phyloP scores from a whole-genome alignment of 2,113 vertebrate species.

The Cyphomyrus discorhynchus region DNA sequence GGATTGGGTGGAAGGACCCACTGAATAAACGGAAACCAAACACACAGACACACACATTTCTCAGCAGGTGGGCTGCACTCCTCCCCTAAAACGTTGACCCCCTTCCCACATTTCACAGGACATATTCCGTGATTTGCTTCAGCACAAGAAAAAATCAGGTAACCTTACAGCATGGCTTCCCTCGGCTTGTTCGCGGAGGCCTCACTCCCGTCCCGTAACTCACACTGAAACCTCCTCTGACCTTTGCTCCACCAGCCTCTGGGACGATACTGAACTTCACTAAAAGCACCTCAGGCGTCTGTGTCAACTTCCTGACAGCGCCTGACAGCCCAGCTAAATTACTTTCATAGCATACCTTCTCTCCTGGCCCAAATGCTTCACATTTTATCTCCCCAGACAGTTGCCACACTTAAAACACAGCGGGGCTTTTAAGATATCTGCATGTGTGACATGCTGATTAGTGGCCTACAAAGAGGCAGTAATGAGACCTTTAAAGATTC shows the following conservation, averaged over 20 bases:
- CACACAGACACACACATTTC: neutral
- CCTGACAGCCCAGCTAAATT: neutral
- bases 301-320: neutral
- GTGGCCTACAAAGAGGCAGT: neutral
- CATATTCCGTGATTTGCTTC: neutral
- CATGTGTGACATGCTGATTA: neutral
- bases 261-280: neutral
- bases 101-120: neutral
- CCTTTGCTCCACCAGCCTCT: neutral
- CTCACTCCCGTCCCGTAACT: no score
- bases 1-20: neutral
- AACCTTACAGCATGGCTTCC: neutral
- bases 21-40: neutral
- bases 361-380: constrained; percentile 1
- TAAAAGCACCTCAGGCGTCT: neutral
- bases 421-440: neutral
- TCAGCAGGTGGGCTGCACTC: neutral
- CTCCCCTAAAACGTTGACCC: neutral
- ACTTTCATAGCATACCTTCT: neutral
- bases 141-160: neutral
- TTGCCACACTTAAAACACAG: neutral
- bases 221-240: neutral
- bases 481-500: neutral
- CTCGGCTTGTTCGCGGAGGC: neutral
- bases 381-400: neutral